A percentile compares a stretch with the other conserved stretches of the same genome.
Conservation (phyloP, 2,888 invertebrate species). For the Cephus pulcher region DNA sequence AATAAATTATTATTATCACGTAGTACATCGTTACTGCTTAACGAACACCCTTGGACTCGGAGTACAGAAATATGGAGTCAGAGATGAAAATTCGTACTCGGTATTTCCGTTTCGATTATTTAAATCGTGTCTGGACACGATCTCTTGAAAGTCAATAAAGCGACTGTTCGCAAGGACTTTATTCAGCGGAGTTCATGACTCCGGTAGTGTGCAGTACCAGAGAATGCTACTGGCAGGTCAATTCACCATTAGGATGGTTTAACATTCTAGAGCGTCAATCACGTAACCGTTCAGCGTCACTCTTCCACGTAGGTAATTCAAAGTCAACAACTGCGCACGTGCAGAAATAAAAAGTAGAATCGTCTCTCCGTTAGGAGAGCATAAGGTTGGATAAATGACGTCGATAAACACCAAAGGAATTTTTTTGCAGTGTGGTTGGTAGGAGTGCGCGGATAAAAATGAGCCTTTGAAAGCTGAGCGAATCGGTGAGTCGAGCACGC, state of each 20-base stretch:
- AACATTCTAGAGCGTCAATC: background rate
- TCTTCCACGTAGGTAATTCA: background rate
- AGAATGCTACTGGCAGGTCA: background rate
- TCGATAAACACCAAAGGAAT: background rate
- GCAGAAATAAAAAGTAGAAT: background rate
- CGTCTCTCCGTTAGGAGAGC: background rate
- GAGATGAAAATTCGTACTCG: background rate
- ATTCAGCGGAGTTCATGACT: background rate
- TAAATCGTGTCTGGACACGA: background rate
- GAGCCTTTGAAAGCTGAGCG: background rate
- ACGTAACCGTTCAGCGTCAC: background rate
- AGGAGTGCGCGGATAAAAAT: background rate
- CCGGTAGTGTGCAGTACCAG: background rate
- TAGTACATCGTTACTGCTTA: background rate
- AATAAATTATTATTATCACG: background rate
- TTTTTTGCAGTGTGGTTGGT: background rate
- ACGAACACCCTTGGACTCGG: background rate
- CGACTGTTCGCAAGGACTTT: background rate
- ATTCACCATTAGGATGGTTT: background rate
- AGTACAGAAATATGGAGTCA: background rate
- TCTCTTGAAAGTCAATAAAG: background rate
- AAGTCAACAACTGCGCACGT: background rate
- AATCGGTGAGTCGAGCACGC: background rate
- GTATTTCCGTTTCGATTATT: background rate
- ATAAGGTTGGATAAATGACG: background rate